Conservation (phyloP, 2,888 invertebrate genomes). For the Drosophila trichaetosa region DNA sequence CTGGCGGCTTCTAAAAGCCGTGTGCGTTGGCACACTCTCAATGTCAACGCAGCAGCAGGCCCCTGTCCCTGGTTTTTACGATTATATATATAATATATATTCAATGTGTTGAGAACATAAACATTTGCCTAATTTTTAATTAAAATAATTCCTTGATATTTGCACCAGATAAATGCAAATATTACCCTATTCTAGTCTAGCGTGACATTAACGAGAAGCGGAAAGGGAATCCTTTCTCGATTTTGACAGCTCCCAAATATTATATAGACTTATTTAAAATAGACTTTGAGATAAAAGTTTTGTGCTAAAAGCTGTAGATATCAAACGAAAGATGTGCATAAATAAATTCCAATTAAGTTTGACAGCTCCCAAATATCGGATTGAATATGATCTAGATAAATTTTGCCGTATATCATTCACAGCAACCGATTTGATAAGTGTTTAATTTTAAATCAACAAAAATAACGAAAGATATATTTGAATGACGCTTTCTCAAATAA, state of each 20-base stretch:
- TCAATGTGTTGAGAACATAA: slow-evolving; percentile 19
- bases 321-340: not conserved
- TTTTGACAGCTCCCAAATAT: not conserved
- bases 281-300: not conserved
- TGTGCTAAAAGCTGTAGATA: not conserved
- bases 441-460: not conserved
- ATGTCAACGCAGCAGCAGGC: slow-evolving; percentile 42
- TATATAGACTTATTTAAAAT: not conserved
- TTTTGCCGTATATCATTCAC: not conserved
- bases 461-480: not conserved
- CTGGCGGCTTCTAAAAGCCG: slow-evolving; percentile 16
- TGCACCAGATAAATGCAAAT: not conserved
- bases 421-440: not conserved
- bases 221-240: slow-evolving; percentile 1
- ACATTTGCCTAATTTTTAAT: slow-evolving; percentile 1
- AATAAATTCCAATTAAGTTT: not conserved
- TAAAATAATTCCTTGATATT: slow-evolving; percentile 2
- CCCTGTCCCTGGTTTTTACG: not conserved
- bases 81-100: slow-evolving; percentile 34
- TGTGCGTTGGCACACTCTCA: slow-evolving; percentile 61
- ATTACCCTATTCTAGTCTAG: not conserved
- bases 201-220: not conserved
- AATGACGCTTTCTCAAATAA: not conserved
- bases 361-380: not conserved
- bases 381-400: not conserved